Conservation (phyloP, 2,888 invertebrate species). For the Poecilobothrus nobilitatus region DNA sequence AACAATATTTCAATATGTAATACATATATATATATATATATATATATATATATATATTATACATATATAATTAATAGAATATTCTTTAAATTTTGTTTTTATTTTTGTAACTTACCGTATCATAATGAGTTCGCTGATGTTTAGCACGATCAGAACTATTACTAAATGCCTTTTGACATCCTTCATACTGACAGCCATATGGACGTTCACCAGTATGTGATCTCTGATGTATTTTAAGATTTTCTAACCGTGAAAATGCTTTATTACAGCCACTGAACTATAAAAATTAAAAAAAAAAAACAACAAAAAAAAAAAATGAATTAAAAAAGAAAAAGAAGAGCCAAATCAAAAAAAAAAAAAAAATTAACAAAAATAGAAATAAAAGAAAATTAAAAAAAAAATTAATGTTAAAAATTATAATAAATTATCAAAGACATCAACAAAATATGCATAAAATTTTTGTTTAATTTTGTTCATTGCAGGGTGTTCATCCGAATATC, state of each 20-base stretch:
- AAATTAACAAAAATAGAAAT: constrained; percentile 4
- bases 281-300: constrained; percentile 29
- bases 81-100: not conserved
- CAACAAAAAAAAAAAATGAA: not conserved
- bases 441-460: constrained; percentile 6
- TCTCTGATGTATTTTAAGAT: constrained; percentile 93
- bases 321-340: constrained; percentile 4
- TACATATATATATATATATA: too few species aligned
- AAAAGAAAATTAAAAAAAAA: constrained; percentile 7
- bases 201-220: constrained; percentile 96
- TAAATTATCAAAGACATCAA: constrained; percentile 2
- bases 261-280: constrained; percentile 92
- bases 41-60: too few species aligned
- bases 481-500: too few species aligned
- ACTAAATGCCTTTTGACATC: constrained; percentile 93
- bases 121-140: constrained; percentile 96
- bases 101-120: constrained; percentile 65
- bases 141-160: constrained; percentile 98
- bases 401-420: not conserved
- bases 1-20: too few species aligned
- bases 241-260: constrained; percentile 93
- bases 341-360: constrained; percentile 22
- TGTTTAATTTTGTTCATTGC: not conserved
- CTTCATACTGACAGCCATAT: constrained; percentile 85
- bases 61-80: too few species aligned